These are phyloP conservation scores for Grus americana DNA, from an alignment of 2,113 vertebrate genomes.

Conservation along the genomic window DNA sequence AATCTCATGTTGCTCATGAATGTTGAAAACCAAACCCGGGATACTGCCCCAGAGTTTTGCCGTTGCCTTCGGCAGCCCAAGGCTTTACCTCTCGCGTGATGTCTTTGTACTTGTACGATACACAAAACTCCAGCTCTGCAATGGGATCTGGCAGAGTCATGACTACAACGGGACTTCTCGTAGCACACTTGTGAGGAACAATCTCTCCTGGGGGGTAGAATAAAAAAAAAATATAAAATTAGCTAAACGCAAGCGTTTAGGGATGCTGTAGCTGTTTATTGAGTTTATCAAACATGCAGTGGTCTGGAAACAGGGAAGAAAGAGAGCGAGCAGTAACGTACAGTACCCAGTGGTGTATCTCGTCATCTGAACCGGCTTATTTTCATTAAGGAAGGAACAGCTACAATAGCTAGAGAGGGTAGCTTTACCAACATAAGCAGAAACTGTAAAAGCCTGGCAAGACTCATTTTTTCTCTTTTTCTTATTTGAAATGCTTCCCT, in stretches of 20 bases:
- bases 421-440: not conserved
- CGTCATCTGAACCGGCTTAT: not conserved
- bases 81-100: not conserved
- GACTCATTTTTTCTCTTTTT: not conserved
- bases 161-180: not conserved
- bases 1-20: not conserved
- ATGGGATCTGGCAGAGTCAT: not conserved
- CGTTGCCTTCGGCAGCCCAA: not conserved
- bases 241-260: not conserved
- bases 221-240: not conserved
- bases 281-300: not conserved
- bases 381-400: not conserved
- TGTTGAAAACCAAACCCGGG: not conserved
- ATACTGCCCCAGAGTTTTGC: not conserved
- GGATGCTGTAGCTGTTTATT: not conserved
- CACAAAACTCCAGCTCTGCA: not conserved
- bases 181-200: not conserved
- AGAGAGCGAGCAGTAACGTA: not conserved
- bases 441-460: not conserved
- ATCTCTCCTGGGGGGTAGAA: not conserved
- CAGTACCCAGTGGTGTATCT: no score
- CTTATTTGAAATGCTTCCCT: not conserved
- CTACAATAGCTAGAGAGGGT: not conserved
- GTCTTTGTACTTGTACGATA: not conserved
- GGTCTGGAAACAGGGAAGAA: not conserved